These are phyloP conservation scores for Cephus spinipes DNA, from an alignment of 2,888 invertebrate species.

Conservation along the genomic window DNA sequence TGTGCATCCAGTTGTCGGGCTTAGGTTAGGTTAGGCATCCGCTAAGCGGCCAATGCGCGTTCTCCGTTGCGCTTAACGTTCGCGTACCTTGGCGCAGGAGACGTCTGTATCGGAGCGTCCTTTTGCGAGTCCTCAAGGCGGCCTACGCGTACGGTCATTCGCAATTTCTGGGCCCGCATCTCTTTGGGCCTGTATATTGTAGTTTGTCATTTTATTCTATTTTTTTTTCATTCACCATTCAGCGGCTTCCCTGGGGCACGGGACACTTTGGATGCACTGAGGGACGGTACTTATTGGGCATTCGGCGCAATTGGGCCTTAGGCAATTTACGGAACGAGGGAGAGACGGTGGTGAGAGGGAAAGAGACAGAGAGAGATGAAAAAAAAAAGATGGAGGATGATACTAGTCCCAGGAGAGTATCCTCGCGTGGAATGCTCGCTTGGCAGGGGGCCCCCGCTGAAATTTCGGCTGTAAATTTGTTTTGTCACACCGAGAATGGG, in stretches of 20 bases:
- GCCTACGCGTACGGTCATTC: no score
- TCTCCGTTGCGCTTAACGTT: no score
- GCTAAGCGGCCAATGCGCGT: not conserved
- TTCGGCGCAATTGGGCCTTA: no score
- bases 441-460: slow-evolving; percentile 38
- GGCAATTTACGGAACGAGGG: slow-evolving; percentile 12
- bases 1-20: not conserved
- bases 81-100: no score
- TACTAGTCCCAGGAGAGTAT: not conserved
- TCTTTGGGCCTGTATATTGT: no score
- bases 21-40: not conserved
- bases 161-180: no score
- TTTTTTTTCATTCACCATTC: no score
- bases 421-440: slow-evolving; percentile 20
- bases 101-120: not conserved
- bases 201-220: no score
- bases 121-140: not conserved
- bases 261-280: no score
- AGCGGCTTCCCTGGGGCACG: no score
- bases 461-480: slow-evolving; percentile 48
- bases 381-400: slow-evolving; percentile 12
- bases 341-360: not conserved
- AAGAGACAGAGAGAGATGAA: slow-evolving; percentile 15
- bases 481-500: slow-evolving; percentile 48
- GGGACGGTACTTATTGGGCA: no score